These are phyloP conservation scores for Koerneria pararmatus DNA, from an alignment of 2,888 invertebrate species.

Conservation along the genomic window DNA sequence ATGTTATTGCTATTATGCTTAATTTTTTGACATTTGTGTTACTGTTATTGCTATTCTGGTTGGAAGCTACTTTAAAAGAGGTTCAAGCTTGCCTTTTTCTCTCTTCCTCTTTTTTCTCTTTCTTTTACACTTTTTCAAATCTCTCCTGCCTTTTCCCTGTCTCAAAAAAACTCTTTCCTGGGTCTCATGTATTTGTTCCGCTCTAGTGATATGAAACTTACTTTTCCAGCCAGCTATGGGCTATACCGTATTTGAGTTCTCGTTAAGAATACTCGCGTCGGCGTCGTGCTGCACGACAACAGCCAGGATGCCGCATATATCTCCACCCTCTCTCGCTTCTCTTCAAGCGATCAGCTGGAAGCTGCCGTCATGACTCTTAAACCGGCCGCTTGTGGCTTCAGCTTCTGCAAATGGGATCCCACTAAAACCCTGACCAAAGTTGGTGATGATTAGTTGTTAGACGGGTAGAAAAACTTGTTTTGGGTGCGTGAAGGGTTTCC, in stretches of 20 bases:
- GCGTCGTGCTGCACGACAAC: conserved; percentile 16
- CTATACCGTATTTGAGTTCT: too few relatives aligned
- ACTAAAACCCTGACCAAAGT: conserved; percentile 16
- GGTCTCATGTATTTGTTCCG: too few relatives aligned
- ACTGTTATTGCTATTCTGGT: too few relatives aligned
- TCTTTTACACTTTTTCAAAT: too few relatives aligned
- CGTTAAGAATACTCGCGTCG: conserved; percentile 1
- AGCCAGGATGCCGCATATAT: background rate
- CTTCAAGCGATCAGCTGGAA: conserved; percentile 2
- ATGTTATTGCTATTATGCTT: too few relatives aligned
- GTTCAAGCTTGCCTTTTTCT: background rate
- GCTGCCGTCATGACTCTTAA: background rate
- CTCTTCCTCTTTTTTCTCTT: background rate
- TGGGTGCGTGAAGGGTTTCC: background rate
- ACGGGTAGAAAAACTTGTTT: background rate
- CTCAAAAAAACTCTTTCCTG: too few relatives aligned
- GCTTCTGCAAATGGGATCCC: conserved; percentile 19
- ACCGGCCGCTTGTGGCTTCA: conserved; percentile 15
- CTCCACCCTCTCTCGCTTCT: background rate
- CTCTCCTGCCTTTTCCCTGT: too few relatives aligned
- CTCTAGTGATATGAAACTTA: too few relatives aligned
- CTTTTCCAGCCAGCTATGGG: too few relatives aligned
- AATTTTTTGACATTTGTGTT: too few relatives aligned
- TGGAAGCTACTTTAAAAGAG: too few relatives aligned
- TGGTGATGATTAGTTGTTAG: background rate